Evolutionary conservation across 1,140 invertebrate genomes (phyloP), one percentile per base, ranked within the genome.

Genomic region (Hormaphis cornu): DNA sequence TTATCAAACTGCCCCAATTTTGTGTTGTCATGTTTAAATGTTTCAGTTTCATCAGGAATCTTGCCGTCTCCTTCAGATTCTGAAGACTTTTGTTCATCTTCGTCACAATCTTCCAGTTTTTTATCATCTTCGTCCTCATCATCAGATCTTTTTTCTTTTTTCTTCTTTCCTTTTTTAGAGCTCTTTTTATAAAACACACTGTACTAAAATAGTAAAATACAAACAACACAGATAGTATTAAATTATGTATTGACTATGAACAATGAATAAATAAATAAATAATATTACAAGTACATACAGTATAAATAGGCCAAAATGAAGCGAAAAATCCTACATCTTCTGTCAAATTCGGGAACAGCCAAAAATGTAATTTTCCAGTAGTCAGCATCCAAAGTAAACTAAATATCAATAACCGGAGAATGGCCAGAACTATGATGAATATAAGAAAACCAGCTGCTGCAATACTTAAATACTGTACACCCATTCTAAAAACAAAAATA

Each of bases 281-380:
- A 56, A 56, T 24, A 8, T 30, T 28, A 5, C 10, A 0, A 1
- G 5, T 20, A 77, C 75, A 79, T 79, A 92, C 90, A 78, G 90
- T 89, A 82, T 98, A 99, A 2, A 98, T 82, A 28, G 97, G 97
- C 88, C 92, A 94, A 80, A 99, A 99, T 1, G 95, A 98, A 44
- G 96, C 95, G 70, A 98, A 91, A 82, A 99, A 97, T 37, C 97
- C 95, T 52, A 98, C 96, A 81, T 99, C 97, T 80, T 98, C 96
- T 2, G 95, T 97, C 22, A 99, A 82, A 82, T 99, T 99, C 1
- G 97, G 97, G 71, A 99, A 83, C 58, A 99, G 83, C 95, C 96
- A 98, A 59, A 99, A 84, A 76, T 97, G 93, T 79, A 97, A 89
- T 76, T 89, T 86, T 3, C 95, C 94, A 63, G 95, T 81, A 0